A percentile compares a stretch with the other conserved stretches of the same genome.
Conservation (phyloP, 2,113 vertebrate genomes). For the Varanus komodoensis region DNA sequence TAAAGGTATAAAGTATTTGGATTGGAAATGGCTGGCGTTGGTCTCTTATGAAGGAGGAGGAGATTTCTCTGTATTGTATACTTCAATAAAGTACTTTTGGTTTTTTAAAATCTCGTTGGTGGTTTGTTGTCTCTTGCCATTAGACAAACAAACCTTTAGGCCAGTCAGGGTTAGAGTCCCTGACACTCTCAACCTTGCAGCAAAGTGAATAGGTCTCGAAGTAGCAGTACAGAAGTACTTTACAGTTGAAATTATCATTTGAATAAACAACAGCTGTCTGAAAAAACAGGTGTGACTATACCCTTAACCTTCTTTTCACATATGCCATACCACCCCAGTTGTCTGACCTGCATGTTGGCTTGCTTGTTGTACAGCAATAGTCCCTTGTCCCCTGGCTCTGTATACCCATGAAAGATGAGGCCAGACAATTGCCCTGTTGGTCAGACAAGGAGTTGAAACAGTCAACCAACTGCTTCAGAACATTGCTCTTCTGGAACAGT, state of each 20-base stretch:
- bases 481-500: background rate
- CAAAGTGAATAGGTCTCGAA: background rate
- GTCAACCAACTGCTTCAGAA: conserved; percentile 18
- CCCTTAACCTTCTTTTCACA: rapidly evolving
- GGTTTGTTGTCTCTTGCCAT: too few species aligned
- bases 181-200: background rate
- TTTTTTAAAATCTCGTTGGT: too few species aligned
- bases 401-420: background rate
- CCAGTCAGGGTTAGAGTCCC: too few species aligned
- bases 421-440: background rate
- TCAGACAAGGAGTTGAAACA: background rate
- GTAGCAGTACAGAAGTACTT: background rate
- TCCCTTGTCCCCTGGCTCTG: background rate
- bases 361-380: background rate
- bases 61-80: too few species aligned
- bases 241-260: background rate
- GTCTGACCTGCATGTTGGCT: conserved; percentile 63
- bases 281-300: background rate
- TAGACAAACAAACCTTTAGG: too few species aligned
- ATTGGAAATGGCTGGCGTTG: too few species aligned
- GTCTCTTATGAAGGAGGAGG: too few species aligned
- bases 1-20: too few species aligned
- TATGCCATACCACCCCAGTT: rapidly evolving
- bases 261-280: background rate
- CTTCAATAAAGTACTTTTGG: too few species aligned